These are phyloP conservation scores for Cataglyphis altisquamis DNA, from an alignment of 2,888 invertebrate genomes.

Conservation along the genomic window DNA sequence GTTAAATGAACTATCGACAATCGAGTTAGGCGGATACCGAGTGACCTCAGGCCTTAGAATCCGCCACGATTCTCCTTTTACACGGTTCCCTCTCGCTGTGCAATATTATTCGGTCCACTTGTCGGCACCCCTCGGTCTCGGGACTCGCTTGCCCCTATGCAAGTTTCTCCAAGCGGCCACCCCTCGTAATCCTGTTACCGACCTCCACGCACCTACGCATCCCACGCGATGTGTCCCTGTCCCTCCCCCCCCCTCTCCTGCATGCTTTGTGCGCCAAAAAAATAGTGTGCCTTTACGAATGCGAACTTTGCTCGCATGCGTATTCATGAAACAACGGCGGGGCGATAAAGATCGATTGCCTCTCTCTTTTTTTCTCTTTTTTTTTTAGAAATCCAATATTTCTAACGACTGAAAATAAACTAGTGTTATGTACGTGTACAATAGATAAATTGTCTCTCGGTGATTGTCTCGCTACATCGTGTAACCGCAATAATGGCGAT, in stretches of 20 bases:
- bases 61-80: conserved; percentile 58
- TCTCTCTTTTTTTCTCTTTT: background rate
- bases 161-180: conserved; percentile 68
- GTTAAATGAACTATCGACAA: conserved; percentile 50
- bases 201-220: conserved; percentile 73
- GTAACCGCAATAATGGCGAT: conserved; percentile 5
- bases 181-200: conserved; percentile 81
- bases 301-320: conserved; percentile 52
- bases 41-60: conserved; percentile 51
- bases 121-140: conserved; percentile 74
- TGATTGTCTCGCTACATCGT: conserved; percentile 2
- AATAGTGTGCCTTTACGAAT: conserved; percentile 64
- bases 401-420: conserved; percentile 1
- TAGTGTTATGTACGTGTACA: background rate
- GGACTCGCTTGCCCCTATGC: conserved; percentile 67
- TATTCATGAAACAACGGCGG: conserved; percentile 35
- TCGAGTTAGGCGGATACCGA: conserved; percentile 49
- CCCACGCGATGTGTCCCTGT: conserved; percentile 45
- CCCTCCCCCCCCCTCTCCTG: conserved; percentile 6
- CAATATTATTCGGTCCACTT: conserved; percentile 83
- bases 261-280: conserved; percentile 64
- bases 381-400: background rate
- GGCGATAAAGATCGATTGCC: conserved; percentile 14
- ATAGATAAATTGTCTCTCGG: background rate
- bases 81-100: conserved; percentile 72